phyloP scores from a whole-genome alignment of 2,113 vertebrate species.

The Cephalophus harveyi region DNA sequence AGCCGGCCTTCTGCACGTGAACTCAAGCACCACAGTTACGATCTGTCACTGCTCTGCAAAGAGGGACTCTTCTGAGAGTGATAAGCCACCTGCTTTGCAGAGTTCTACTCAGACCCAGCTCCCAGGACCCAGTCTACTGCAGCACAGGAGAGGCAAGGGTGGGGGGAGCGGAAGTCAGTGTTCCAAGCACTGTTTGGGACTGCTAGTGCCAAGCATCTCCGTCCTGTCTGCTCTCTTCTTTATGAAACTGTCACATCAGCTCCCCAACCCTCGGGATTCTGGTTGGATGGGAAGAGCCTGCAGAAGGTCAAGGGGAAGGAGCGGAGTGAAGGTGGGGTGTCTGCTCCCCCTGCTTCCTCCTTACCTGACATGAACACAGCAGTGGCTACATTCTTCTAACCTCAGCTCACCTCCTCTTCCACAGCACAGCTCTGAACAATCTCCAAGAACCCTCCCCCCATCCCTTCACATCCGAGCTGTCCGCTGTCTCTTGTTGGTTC shows the following conservation, averaged over 20 bases:
- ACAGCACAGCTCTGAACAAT: neutral
- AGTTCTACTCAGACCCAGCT: neutral
- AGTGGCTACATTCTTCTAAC: neutral
- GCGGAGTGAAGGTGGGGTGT: neutral
- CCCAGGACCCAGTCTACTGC: neutral
- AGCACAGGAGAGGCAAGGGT: rapidly evolving
- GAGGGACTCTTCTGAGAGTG: neutral
- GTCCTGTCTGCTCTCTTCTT: neutral
- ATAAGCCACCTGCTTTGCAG: neutral
- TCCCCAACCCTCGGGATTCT: neutral
- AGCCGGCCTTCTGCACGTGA: neutral
- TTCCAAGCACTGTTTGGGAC: neutral
- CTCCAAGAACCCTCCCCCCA: neutral
- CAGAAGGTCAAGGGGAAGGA: neutral
- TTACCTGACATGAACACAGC: too few species aligned
- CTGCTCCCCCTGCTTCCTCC: neutral
- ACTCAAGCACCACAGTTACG: neutral
- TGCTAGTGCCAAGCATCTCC: neutral
- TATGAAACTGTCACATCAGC: neutral
- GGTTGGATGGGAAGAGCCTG: neutral
- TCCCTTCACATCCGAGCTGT: neutral
- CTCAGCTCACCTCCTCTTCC: neutral
- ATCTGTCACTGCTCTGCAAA: neutral
- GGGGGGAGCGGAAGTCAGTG: neutral
- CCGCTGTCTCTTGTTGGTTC: neutral